A percentile compares a stretch with the other conserved stretches of the same genome.
Evolutionary conservation across 2,113 vertebrate species (phyloP).

Genomic region (Alces alces): DNA sequence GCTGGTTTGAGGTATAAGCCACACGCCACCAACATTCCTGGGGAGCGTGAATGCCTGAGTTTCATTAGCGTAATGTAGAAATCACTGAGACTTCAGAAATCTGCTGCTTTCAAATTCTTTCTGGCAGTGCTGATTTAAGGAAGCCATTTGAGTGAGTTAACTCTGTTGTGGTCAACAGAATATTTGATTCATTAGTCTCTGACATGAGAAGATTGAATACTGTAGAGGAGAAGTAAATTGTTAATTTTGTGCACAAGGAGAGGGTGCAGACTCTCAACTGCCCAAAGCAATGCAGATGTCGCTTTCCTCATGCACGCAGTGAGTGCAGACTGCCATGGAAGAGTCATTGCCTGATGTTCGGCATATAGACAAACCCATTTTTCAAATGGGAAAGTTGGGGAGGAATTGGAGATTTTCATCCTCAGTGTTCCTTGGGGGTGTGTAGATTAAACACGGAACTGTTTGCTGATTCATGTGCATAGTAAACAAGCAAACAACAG

Average conservation of each 20-base stretch:
- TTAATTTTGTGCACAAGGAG: background rate
- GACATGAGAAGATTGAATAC: background rate
- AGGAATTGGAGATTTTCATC: background rate
- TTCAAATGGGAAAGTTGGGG: background rate
- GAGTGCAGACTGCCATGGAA: background rate
- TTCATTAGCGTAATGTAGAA: background rate
- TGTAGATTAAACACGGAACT: background rate
- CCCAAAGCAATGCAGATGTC: background rate
- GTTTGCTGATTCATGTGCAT: background rate
- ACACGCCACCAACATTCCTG: background rate
- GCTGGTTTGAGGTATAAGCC: constrained; percentile 33
- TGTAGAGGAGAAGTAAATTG: background rate
- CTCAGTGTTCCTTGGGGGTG: background rate
- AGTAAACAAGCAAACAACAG: background rate
- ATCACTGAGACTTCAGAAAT: background rate
- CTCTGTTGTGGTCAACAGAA: background rate
- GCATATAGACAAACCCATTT: background rate
- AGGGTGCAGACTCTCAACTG: background rate
- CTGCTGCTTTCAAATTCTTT: background rate
- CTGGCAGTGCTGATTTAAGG: constrained; percentile 22
- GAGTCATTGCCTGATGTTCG: background rate
- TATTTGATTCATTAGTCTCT: constrained; percentile 30
- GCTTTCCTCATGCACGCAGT: fast-evolving
- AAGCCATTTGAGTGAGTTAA: constrained; percentile 31
- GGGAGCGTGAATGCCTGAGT: background rate